Evolutionary conservation across 2,797 vertebrate genomes (phyloP), one percentile per base, ranked within the genome.

Genomic region (Orestias chungarensis): DNA sequence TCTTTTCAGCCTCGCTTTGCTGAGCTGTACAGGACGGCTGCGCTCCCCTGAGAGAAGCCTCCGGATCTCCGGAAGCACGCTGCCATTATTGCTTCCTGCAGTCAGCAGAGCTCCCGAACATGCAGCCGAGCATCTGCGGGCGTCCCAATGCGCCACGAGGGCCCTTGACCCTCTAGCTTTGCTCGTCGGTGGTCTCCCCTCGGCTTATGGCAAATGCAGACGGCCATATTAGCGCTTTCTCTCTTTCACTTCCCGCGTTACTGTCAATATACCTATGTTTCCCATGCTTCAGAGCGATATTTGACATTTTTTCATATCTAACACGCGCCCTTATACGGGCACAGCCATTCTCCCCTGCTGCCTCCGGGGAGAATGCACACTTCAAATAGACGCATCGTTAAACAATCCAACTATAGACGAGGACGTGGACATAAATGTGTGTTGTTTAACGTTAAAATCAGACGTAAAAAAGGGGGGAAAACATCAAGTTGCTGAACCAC

Each of bases 31-130:
- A 89, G 82, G 88, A 87, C 83, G 66, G 83, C 79, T 75, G 72
- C 79, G 3, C 75, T 89, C 88, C 87, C 90, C 85, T 54, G 88
- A 86, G 89, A 90, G 87, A 89, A 90, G 77, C 80, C 86, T 89
- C 83, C 86, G 79, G 88, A 89, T 76, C 81, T 88, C 85, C 86
- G 89, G 90, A 92, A 91, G 82, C 87, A 85, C 29, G 82, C 90
- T 82, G 85, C 86, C 86, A 90, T 91, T 90, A 93, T 92, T 92
- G 84, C 88, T 93, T 93, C 91, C 92, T 91, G 88, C 82, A 89
- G 87, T 88, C 87, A 86, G 88, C 88, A 85, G 86, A 84, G 87
- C 87, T 90, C 81, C 86, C 87, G 86, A 92, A 92, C 86, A 87
- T 72, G 66, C 78, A 77, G 70, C 68, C 54, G 66, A 40, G 70